Evolutionary conservation across 2,113 vertebrate genomes (phyloP).

Genomic region (Paedocypris sp.): DNA sequence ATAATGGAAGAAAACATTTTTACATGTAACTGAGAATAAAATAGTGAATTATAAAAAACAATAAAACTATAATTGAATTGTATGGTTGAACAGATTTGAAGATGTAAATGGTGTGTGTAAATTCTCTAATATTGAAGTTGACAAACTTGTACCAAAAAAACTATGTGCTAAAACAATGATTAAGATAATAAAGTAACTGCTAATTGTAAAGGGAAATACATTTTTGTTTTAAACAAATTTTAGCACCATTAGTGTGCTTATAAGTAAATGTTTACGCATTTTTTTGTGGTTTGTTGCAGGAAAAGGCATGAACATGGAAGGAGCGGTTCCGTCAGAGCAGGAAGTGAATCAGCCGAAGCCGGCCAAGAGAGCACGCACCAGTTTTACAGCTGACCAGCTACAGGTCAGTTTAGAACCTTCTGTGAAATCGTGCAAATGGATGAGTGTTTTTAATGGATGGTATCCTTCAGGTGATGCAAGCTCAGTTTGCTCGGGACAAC

Average conservation of each 20-base stretch:
- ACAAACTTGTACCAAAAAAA: no score
- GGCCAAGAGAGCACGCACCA: conserved; percentile 92
- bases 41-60: no score
- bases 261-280: no score
- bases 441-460: not conserved
- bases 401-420: conserved; percentile 62
- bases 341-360: conserved; percentile 79
- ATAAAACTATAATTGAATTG: no score
- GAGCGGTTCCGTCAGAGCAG: conserved; percentile 72
- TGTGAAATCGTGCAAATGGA: not conserved
- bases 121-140: no score
- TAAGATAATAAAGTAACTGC: no score
- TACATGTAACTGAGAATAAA: no score
- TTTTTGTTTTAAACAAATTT: conserved; percentile 46
- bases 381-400: conserved; percentile 93
- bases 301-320: conserved; percentile 73
- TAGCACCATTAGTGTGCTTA: not conserved
- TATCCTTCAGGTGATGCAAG: conserved; percentile 91
- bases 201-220: no score
- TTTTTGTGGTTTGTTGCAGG: conserved; percentile 53
- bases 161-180: no score
- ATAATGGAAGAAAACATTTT: no score
- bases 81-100: no score
- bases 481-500: conserved; percentile 98
- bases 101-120: no score